Evolutionary conservation across 2,888 invertebrate genomes (phyloP).

Genomic region (Mactromeris polynyma): DNA sequence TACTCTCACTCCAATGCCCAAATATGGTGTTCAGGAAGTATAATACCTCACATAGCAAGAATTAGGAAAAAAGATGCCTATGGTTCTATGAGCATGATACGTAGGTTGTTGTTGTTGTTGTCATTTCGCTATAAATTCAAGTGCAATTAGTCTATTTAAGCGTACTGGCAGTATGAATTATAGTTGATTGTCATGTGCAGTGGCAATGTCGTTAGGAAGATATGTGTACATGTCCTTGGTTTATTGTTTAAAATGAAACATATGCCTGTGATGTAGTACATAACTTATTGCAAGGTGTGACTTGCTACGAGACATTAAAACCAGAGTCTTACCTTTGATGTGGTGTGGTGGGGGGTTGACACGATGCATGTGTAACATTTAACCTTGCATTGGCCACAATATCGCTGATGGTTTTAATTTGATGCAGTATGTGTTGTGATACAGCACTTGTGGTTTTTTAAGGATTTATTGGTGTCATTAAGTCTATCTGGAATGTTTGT

Average conservation of each 20-base stretch:
- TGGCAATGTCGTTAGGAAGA: neutral
- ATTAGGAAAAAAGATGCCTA: no score
- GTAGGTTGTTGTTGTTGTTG: neutral
- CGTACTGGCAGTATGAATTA: neutral
- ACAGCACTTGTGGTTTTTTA: neutral
- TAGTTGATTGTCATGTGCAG: neutral
- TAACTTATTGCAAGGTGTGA: conserved; percentile 2
- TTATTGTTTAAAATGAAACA: neutral
- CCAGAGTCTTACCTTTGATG: neutral
- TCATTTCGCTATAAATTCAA: neutral
- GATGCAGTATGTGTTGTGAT: neutral
- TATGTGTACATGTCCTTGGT: neutral
- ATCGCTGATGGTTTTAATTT: neutral
- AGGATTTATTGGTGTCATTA: neutral
- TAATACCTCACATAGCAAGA: no score
- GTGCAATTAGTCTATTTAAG: neutral
- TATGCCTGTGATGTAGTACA: neutral
- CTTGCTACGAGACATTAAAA: neutral
- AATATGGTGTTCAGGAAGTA: no score
- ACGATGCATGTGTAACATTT: neutral
- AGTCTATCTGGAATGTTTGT: neutral
- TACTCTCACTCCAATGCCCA: no score
- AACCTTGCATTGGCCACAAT: neutral
- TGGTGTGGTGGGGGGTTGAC: neutral
- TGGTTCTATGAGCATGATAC: no score